These are phyloP conservation scores for Nothocercus nigrocapillus DNA, from an alignment of 2,113 vertebrate genomes.

Conservation along the genomic window DNA sequence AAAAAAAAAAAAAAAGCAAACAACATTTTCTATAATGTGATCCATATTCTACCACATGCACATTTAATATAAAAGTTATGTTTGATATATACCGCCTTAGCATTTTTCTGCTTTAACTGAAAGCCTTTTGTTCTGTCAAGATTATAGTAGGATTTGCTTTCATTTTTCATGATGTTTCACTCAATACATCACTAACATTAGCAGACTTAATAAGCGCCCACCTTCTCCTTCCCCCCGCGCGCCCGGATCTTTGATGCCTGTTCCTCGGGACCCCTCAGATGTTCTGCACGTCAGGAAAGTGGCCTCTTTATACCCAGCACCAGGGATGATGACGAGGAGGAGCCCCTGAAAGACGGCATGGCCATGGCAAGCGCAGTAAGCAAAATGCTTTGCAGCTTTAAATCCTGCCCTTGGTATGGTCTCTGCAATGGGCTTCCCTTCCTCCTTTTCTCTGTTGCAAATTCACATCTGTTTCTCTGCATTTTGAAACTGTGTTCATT, in stretches of 20 bases:
- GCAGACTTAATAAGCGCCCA: conserved; percentile 47
- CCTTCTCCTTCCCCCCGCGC: conserved; percentile 3
- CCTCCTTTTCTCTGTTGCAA: conserved; percentile 28
- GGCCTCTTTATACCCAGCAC: neutral
- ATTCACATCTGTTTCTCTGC: conserved; percentile 78
- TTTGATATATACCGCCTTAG: conserved; percentile 71
- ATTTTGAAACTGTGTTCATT: conserved; percentile 71
- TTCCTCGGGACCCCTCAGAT: neutral
- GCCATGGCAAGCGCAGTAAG: neutral
- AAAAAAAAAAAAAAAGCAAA: conserved; percentile 7
- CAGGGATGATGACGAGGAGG: neutral
- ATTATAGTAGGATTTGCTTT: conserved; percentile 77
- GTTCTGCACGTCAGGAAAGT: neutral
- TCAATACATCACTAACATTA: conserved; percentile 76
- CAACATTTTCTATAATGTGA: conserved; percentile 70
- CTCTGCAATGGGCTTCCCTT: conserved; percentile 21
- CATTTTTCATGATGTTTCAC: conserved; percentile 75
- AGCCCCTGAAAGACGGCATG: neutral
- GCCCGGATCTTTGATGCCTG: neutral
- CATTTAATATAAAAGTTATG: conserved; percentile 78
- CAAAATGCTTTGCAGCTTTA: neutral
- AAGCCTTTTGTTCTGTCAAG: conserved; percentile 81
- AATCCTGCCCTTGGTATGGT: neutral
- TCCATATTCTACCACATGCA: conserved; percentile 73
- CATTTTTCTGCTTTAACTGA: conserved; percentile 74